Percentiles rank a stretch among this genome's conserved stretches.
Evolutionary conservation across 1,140 invertebrate species (phyloP).

Genomic region (Cryptotermes secundus): DNA sequence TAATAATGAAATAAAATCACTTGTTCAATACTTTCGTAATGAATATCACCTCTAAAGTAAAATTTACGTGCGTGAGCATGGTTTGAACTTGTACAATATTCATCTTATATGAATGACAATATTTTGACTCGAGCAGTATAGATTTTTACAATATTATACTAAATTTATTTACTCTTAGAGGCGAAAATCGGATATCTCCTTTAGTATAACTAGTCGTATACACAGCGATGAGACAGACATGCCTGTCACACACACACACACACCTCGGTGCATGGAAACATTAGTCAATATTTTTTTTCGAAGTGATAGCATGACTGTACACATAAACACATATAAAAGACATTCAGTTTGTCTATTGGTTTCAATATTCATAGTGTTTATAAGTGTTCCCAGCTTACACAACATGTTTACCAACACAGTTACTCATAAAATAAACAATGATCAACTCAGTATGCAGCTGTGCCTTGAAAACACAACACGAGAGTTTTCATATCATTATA

Average conservation of each 20-base stretch:
- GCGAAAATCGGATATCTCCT: background rate
- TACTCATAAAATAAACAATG: background rate
- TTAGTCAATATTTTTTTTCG: background rate
- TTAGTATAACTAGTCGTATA: conserved; percentile 24
- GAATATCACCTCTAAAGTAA: background rate
- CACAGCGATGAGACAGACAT: conserved; percentile 8
- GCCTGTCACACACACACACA: background rate
- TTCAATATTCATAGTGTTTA: background rate
- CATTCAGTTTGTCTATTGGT: background rate
- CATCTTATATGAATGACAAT: background rate
- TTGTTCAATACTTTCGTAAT: background rate
- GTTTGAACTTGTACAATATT: conserved; percentile 10
- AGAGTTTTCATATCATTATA: background rate
- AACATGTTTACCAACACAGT: background rate
- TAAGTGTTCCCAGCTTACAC: background rate
- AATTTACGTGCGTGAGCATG: background rate
- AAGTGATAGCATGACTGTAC: background rate
- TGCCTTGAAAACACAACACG: background rate
- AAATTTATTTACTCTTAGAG: conserved; percentile 13
- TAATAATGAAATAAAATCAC: conserved; percentile 1
- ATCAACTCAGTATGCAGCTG: background rate
- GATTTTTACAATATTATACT: background rate
- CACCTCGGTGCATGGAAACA: background rate
- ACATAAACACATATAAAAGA: conserved; percentile 23
- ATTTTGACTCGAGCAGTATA: background rate